Percentiles rank a stretch among this genome's conserved stretches.
phyloP scores from a whole-genome alignment of 2,888 invertebrate genomes.

The Lapara coniferarum region DNA sequence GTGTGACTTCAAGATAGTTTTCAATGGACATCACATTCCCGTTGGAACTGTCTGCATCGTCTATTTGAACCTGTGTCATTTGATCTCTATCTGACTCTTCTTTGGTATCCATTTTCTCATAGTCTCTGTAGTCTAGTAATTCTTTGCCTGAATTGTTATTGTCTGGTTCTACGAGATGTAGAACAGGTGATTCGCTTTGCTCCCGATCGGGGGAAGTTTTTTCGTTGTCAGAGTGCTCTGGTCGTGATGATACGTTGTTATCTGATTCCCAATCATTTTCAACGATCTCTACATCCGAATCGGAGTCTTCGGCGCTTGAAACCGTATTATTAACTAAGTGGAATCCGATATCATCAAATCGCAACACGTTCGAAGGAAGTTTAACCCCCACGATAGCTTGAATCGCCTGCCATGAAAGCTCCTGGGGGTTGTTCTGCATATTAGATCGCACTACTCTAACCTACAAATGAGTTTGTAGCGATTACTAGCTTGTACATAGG shows the following conservation, averaged over 20 bases:
- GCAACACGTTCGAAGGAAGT: slow-evolving; percentile 79
- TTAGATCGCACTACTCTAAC: slow-evolving; percentile 83
- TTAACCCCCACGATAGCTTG: slow-evolving; percentile 83
- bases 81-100: slow-evolving; percentile 67
- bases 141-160: slow-evolving; percentile 76
- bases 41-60: slow-evolving; percentile 77
- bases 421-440: slow-evolving; percentile 85
- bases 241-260: slow-evolving; percentile 75
- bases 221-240: slow-evolving; percentile 78
- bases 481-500: slow-evolving; percentile 64
- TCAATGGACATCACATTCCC: slow-evolving; percentile 81
- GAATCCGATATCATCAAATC: slow-evolving; percentile 81
- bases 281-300: slow-evolving; percentile 81
- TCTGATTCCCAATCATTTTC: slow-evolving; percentile 82
- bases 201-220: slow-evolving; percentile 74
- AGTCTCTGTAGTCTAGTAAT: slow-evolving; percentile 70
- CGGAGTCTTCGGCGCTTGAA: slow-evolving; percentile 78
- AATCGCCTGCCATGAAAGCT: slow-evolving; percentile 84
- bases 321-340: slow-evolving; percentile 76
- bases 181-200: slow-evolving; percentile 74
- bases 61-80: slow-evolving; percentile 63
- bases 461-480: slow-evolving; percentile 79
- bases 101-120: slow-evolving; percentile 75
- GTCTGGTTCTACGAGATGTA: slow-evolving; percentile 77
- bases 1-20: slow-evolving; percentile 80